Conservation (phyloP, 92 coral and sea anemone genomes). For the Siderastrea siderea region DNA sequence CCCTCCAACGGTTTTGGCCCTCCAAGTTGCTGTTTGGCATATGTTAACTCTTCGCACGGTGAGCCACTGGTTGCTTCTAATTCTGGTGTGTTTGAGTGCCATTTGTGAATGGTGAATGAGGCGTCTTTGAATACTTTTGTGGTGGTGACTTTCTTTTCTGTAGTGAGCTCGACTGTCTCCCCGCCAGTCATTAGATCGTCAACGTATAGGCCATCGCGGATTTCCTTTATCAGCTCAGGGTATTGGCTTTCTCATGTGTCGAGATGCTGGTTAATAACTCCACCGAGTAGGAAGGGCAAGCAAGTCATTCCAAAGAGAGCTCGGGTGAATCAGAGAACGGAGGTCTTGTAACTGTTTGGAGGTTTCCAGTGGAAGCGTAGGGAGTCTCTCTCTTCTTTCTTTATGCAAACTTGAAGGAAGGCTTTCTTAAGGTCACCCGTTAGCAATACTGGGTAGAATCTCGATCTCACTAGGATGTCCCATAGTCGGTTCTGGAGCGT, state of each 20-base stretch:
- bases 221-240: conserved; percentile 49
- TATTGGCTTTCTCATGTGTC: conserved; percentile 40
- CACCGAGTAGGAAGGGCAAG: conserved; percentile 68
- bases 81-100: conserved; percentile 42
- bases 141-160: conserved; percentile 44
- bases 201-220: conserved; percentile 60
- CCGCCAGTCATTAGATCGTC: conserved; percentile 70
- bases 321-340: conserved; percentile 41
- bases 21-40: conserved; percentile 66
- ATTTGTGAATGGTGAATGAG: conserved; percentile 42
- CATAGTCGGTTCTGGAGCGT: conserved; percentile 46
- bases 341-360: conserved; percentile 19
- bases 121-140: conserved; percentile 36
- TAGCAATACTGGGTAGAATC: conserved; percentile 37
- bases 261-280: conserved; percentile 64
- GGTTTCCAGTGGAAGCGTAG: conserved; percentile 62
- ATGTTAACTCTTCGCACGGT: conserved; percentile 48
- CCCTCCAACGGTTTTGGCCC: conserved; percentile 49
- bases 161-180: conserved; percentile 20
- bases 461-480: conserved; percentile 32
- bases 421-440: conserved; percentile 54
- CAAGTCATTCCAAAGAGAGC: conserved; percentile 59
- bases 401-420: conserved; percentile 46
- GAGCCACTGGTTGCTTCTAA: conserved; percentile 38
- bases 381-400: conserved; percentile 66